Base-by-base conservation (phyloP, 1,140 invertebrate genomes). In the Solenopsis invicta region DNA sequence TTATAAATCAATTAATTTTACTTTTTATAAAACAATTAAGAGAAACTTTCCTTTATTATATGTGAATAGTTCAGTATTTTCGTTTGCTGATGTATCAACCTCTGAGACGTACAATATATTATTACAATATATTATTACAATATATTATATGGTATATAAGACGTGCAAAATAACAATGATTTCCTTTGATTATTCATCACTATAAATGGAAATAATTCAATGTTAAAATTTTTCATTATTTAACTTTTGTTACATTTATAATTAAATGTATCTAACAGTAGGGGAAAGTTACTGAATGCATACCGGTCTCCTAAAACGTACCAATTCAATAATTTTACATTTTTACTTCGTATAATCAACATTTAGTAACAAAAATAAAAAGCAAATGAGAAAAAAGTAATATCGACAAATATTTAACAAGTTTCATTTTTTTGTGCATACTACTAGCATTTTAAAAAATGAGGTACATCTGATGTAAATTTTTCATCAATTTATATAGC, bases 1-100 rank as follows among this genome's bases (percentile, higher is more conserved):
- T 71, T 71, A 81, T 81, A 21, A 56, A 81, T 81, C 21, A 81
- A 29, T 29, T 21, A 48, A 34, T 24, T 71, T 71, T 54, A 29
- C 5, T 61, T 37, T 45, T 45, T 71, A 21, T 34, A 34, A 56
- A 41, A 29, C 13, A 34, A 12, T 81, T 45, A 71, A 69, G 5
- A 81, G 48, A 54, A 71, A n/a, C 21, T 71, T 54, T 34, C 12
- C 24, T 56, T 71, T 45, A 34, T 69, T 69, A 37, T 48, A 13
- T 21, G 5, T 21, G 50, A 81, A 71, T 41, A 71, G 48, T 64
- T 69, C 21, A 56, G 29, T 29, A 21, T 71, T 56, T 34, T n/a
- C 34, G 21, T 48, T 4, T 21, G 2, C 12, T 37, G 24, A n/a
- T 71, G 29, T 34, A 52, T 52, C 48, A 69, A 56, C 12, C 12